Percentiles rank a stretch among this genome's conserved stretches.
These are phyloP conservation scores for Helostoma temminkii DNA, from an alignment of 2,797 vertebrate genomes.

Conservation along the genomic window DNA sequence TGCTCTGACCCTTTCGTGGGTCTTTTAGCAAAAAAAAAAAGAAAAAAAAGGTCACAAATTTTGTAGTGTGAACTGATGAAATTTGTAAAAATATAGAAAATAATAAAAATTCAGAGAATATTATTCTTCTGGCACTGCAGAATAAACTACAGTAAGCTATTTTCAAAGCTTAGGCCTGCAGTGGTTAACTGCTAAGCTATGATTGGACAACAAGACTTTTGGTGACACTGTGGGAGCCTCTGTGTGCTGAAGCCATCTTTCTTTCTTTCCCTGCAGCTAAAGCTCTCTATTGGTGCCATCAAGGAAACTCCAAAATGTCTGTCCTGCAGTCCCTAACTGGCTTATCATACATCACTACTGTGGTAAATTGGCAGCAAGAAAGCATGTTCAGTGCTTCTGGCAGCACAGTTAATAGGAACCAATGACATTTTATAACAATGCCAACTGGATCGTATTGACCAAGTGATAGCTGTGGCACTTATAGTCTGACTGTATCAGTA, in stretches of 20 bases:
- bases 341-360: conserved; percentile 66
- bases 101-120: no score
- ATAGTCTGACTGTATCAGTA: conserved; percentile 19
- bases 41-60: no score
- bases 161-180: background rate
- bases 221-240: background rate
- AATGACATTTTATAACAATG: conserved; percentile 60
- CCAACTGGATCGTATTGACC: conserved; percentile 70
- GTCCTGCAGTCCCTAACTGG: conserved; percentile 48
- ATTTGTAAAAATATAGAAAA: no score
- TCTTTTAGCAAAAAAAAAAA: no score
- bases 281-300: background rate
- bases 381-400: conserved; percentile 62
- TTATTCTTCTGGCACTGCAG: no score
- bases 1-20: no score
- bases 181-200: background rate
- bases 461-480: conserved; percentile 39
- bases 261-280: no score
- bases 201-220: background rate
- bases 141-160: no score
- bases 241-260: no score
- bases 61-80: no score
- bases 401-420: conserved; percentile 60
- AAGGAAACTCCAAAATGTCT: conserved; percentile 42
- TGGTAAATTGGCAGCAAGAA: conserved; percentile 68